Percentiles rank a stretch among this genome's conserved stretches.
These are phyloP conservation scores for Malurus cyaneus DNA, from an alignment of 2,113 vertebrate genomes.

Conservation along the genomic window DNA sequence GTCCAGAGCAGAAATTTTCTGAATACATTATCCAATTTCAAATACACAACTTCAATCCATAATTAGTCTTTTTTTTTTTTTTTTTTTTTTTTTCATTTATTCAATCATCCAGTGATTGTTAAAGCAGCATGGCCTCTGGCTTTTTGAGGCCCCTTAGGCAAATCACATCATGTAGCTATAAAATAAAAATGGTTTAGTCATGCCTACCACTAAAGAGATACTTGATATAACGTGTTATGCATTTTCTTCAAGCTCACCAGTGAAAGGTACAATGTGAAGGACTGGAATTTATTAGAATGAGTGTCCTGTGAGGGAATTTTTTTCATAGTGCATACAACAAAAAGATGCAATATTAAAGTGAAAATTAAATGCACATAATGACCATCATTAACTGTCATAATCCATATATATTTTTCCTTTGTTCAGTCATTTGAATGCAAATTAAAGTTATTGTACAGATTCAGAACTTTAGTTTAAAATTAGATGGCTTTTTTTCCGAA, in stretches of 20 bases:
- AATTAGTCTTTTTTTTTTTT: neutral
- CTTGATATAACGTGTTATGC: neutral
- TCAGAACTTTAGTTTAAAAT: neutral
- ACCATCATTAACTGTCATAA: neutral
- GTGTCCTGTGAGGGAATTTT: neutral
- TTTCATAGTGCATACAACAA: neutral
- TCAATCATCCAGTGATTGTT: neutral
- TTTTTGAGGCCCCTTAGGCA: neutral
- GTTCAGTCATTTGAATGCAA: neutral
- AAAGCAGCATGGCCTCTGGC: neutral
- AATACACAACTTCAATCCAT: neutral
- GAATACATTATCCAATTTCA: neutral
- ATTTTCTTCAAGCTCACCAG: neutral
- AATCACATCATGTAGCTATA: neutral
- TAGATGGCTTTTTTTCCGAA: neutral
- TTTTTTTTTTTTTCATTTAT: neutral
- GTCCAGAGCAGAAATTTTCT: neutral
- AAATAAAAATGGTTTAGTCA: neutral
- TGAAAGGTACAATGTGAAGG: neutral
- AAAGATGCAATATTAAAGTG: neutral
- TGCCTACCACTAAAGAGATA: neutral
- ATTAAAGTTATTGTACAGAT: neutral
- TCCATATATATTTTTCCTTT: neutral
- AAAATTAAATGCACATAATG: neutral
- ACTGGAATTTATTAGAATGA: neutral